Evolutionary conservation across 2,888 invertebrate species (phyloP).

Genomic region (Willowsia nigromaculata): DNA sequence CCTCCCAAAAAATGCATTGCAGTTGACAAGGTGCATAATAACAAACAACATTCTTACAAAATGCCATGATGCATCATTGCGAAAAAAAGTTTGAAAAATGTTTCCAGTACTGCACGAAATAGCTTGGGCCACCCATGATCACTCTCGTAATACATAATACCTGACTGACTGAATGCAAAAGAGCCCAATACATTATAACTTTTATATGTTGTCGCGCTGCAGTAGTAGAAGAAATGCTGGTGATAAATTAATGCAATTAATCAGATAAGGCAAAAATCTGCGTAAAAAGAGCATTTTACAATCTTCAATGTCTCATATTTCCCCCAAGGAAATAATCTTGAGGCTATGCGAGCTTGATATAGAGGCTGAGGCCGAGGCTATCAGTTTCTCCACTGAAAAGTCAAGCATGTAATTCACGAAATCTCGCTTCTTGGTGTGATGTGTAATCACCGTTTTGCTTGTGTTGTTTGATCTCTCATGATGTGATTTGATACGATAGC

Average conservation of each 20-base stretch:
- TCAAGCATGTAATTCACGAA: neutral
- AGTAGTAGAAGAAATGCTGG: neutral
- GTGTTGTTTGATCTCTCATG: neutral
- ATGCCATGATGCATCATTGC: no score
- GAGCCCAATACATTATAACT: no score
- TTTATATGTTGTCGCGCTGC: neutral
- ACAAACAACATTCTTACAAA: no score
- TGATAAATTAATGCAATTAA: slow-evolving; percentile 7
- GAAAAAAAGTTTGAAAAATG: no score
- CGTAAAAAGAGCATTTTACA: neutral
- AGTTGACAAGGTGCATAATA: no score
- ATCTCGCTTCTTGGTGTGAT: neutral
- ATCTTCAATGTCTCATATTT: neutral
- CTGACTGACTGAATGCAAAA: no score
- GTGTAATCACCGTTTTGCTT: neutral
- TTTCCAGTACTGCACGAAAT: no score
- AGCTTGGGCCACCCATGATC: no score
- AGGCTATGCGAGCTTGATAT: neutral
- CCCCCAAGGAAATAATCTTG: neutral
- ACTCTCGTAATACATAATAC: no score
- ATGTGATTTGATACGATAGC: neutral
- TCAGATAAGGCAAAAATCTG: neutral
- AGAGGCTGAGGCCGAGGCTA: neutral
- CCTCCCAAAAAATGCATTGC: no score
- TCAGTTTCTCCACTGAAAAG: neutral